Percentiles rank a stretch among this genome's conserved stretches.
These are phyloP conservation scores for Embiotoca jacksoni DNA, from an alignment of 2,113 vertebrate genomes.

Conservation along the genomic window DNA sequence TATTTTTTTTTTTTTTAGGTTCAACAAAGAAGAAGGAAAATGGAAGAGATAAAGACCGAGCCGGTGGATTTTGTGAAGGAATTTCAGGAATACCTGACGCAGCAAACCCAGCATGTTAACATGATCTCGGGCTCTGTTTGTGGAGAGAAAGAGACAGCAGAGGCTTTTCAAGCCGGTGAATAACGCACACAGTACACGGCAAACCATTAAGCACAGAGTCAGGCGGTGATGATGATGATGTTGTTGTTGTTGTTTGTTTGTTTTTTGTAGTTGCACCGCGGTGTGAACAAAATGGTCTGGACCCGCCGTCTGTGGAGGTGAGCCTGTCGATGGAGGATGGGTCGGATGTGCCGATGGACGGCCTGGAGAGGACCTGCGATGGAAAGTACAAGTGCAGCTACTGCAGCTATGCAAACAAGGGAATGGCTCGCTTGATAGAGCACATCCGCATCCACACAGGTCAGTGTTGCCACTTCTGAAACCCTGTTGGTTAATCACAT, in stretches of 20 bases:
- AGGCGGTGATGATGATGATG: neutral
- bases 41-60: conserved; percentile 90
- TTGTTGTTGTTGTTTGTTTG: neutral
- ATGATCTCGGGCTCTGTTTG: conserved; percentile 98
- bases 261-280: conserved; percentile 57
- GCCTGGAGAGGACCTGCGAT: conserved; percentile 96
- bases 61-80: conserved; percentile 98
- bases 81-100: conserved; percentile 98
- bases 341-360: conserved; percentile 94
- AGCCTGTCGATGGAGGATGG: conserved; percentile 90
- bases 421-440: conserved; percentile 95
- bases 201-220: accelerated
- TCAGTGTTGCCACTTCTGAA: conserved; percentile 57
- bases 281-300: conserved; percentile 89
- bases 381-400: conserved; percentile 97
- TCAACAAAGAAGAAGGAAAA: conserved; percentile 21
- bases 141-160: conserved; percentile 90
- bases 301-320: conserved; percentile 95
- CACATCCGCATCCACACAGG: conserved; percentile 98
- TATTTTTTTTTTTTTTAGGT: neutral
- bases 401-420: conserved; percentile 98
- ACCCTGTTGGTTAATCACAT: neutral
- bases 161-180: conserved; percentile 88
- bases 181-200: neutral
- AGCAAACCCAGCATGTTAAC: conserved; percentile 99